Conservation (phyloP, 2,113 vertebrate species). For the Trinectes maculatus region DNA sequence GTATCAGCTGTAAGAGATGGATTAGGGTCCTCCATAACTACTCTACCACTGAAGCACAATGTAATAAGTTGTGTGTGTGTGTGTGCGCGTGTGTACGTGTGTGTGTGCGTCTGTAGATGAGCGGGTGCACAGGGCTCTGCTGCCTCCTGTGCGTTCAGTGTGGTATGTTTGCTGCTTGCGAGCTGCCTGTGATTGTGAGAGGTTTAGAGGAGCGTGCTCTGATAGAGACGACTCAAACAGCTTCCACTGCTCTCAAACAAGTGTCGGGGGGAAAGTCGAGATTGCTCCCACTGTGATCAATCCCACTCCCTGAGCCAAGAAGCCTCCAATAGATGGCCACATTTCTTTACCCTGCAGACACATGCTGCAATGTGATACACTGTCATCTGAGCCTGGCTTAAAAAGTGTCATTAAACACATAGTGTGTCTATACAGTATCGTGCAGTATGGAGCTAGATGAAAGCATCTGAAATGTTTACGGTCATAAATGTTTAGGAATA, state of each 20-base stretch:
- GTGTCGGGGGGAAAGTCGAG: conserved; percentile 35
- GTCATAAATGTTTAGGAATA: background rate
- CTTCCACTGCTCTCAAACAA: conserved; percentile 54
- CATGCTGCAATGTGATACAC: conserved; percentile 3
- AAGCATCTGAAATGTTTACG: background rate
- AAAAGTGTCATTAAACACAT: conserved; percentile 17
- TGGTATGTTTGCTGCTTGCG: conserved; percentile 49
- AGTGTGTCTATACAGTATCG: conserved; percentile 2
- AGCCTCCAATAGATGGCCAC: conserved; percentile 51
- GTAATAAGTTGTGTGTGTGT: conserved; percentile 51
- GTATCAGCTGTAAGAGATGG: conserved; percentile 74
- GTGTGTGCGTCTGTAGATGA: conserved; percentile 28
- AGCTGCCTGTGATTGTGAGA: conserved; percentile 34
- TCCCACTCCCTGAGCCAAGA: conserved; percentile 54
- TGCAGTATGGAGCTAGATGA: conserved; percentile 1
- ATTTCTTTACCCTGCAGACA: conserved; percentile 48
- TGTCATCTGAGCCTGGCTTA: background rate
- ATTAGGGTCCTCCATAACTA: conserved; percentile 68
- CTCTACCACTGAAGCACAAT: conserved; percentile 43
- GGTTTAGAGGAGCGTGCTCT: conserved; percentile 54
- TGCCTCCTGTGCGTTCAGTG: conserved; percentile 25
- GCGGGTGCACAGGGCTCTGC: conserved; percentile 23
- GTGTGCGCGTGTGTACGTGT: conserved; percentile 18
- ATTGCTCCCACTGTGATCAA: conserved; percentile 64
- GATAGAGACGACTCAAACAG: conserved; percentile 58